Evolutionary conservation across 2,797 vertebrate species (phyloP).

Genomic region (Semaprochilodus insignis): DNA sequence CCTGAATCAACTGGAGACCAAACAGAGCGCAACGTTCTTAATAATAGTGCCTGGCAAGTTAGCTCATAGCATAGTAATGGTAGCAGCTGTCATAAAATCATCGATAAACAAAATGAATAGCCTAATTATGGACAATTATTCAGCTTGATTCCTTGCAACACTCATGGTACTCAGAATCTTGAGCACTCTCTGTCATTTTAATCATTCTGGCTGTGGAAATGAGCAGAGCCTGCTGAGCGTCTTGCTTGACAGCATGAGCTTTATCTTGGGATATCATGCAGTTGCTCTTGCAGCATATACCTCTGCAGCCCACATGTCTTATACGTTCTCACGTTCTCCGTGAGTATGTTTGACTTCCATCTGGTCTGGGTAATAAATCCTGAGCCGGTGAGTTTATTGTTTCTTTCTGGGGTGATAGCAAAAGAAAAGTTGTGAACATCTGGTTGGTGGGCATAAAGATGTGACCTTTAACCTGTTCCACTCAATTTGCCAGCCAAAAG

Average conservation of each 20-base stretch:
- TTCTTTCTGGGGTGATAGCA: background rate
- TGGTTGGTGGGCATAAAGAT: background rate
- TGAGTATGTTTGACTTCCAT: background rate
- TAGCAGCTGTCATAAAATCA: too few relatives aligned
- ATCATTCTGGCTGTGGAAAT: background rate
- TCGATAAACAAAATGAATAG: too few relatives aligned
- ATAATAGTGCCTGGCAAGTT: too few relatives aligned
- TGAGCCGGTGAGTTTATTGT: slow-evolving; percentile 6
- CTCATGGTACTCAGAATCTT: too few relatives aligned
- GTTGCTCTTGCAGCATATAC: background rate
- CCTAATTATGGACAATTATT: too few relatives aligned
- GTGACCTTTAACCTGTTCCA: background rate
- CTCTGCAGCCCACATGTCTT: background rate
- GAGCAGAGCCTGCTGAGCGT: background rate
- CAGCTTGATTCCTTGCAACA: too few relatives aligned
- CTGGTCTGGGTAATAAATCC: slow-evolving; percentile 10
- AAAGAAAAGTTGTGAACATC: background rate
- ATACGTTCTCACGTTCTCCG: background rate
- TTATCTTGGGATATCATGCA: background rate
- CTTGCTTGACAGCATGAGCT: background rate
- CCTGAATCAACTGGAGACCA: too few relatives aligned
- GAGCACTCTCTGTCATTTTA: too few relatives aligned
- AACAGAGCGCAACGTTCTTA: too few relatives aligned
- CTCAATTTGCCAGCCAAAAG: background rate
- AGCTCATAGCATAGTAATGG: too few relatives aligned